A percentile compares a stretch with the other conserved stretches of the same genome.
Conservation (phyloP, 2,113 vertebrate species). For the Baryphthengus martii region DNA sequence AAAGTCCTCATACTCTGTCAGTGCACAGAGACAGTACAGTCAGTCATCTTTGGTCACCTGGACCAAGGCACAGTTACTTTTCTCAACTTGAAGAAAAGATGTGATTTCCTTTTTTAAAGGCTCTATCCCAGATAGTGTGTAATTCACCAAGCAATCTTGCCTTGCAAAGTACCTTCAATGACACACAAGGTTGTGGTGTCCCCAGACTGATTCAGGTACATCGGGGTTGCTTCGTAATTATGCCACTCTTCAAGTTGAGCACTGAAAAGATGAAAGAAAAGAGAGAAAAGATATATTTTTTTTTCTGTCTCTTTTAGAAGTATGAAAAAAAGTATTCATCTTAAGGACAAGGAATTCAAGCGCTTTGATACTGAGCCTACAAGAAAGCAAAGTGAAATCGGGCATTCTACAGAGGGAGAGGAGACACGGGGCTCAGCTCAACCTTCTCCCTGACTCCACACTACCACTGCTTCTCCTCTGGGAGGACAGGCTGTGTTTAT, state of each 20-base stretch:
- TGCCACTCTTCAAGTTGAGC: constrained; percentile 58
- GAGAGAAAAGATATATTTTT: neutral
- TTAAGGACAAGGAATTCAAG: constrained; percentile 1
- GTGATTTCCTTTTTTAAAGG: neutral
- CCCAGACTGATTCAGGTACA: constrained; percentile 56
- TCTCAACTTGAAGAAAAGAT: neutral
- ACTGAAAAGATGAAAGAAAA: constrained; percentile 51
- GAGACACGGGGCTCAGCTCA: neutral
- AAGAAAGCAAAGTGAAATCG: neutral
- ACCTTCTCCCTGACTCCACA: rapidly evolving
- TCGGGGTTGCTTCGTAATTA: constrained; percentile 59
- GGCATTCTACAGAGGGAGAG: neutral
- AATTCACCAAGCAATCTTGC: constrained; percentile 38
- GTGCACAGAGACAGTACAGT: neutral
- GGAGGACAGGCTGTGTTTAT: neutral
- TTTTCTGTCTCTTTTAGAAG: neutral
- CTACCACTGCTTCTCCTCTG: neutral
- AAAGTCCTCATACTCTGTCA: neutral
- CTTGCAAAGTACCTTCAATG: constrained; percentile 45
- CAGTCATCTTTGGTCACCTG: neutral
- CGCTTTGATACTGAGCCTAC: neutral
- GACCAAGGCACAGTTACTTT: neutral
- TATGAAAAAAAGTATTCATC: neutral
- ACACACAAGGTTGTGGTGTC: constrained; percentile 43
- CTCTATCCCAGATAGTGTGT: neutral